These are phyloP conservation scores for Penaeus vannamei DNA, from an alignment of 1,140 invertebrate genomes.

Conservation along the genomic window DNA sequence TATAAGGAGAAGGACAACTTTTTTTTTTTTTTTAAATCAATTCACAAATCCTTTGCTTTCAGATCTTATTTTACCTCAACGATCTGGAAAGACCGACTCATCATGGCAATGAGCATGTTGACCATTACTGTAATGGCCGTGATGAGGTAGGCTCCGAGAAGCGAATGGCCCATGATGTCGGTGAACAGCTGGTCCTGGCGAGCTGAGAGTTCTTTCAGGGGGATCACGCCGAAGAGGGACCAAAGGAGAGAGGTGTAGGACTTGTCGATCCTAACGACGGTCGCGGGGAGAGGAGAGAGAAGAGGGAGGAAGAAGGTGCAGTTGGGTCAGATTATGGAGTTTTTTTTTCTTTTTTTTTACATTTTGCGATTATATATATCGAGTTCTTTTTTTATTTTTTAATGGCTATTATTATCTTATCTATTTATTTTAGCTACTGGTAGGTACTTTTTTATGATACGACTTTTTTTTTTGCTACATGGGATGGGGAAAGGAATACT, in stretches of 20 bases:
- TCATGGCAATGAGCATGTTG: slow-evolving; percentile 79
- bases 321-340: not conserved
- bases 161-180: slow-evolving; percentile 70
- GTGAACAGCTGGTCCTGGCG: slow-evolving; percentile 68
- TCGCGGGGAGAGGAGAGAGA: not conserved
- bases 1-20: too few relatives aligned
- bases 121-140: slow-evolving; percentile 77
- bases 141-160: slow-evolving; percentile 74
- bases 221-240: slow-evolving; percentile 74
- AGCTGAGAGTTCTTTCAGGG: slow-evolving; percentile 67
- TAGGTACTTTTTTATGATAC: too few relatives aligned
- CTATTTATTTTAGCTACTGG: too few relatives aligned
- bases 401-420: not conserved
- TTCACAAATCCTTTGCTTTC: not conserved
- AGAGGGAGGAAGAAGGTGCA: not conserved
- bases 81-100: slow-evolving; percentile 77
- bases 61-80: slow-evolving; percentile 73
- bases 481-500: too few relatives aligned
- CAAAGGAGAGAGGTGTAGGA: slow-evolving; percentile 76
- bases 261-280: slow-evolving; percentile 72
- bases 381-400: not conserved
- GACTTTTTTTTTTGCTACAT: too few relatives aligned
- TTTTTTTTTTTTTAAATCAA: too few relatives aligned
- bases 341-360: not conserved
- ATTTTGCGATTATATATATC: too few relatives aligned